Conservation (phyloP, 2,888 invertebrate species). For the Loripinus fragilis region DNA sequence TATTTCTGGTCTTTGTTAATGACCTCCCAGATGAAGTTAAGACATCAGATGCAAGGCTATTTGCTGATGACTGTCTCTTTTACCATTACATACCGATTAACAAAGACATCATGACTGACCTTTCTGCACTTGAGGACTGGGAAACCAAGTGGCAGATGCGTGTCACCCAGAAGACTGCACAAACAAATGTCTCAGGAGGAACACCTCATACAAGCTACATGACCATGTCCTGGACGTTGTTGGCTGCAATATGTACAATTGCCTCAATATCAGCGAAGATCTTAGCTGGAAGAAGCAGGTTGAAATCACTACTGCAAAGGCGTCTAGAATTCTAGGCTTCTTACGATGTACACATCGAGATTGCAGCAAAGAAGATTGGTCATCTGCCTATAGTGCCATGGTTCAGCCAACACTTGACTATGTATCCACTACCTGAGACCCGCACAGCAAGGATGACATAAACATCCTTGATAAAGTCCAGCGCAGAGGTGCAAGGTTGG, state of each 20-base stretch:
- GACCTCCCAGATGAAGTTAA: slow-evolving; percentile 70
- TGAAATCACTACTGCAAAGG: not conserved
- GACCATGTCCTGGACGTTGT: not conserved
- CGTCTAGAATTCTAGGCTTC: not conserved
- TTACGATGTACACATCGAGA: too few relatives aligned
- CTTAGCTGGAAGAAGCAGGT: not conserved
- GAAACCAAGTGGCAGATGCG: slow-evolving; percentile 2
- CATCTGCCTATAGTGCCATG: too few relatives aligned
- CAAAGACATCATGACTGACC: slow-evolving; percentile 24
- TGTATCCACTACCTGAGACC: too few relatives aligned
- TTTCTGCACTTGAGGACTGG: slow-evolving; percentile 22
- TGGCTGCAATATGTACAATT: not conserved
- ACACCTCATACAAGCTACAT: not conserved
- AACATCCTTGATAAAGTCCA: too few relatives aligned
- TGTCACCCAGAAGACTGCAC: slow-evolving; percentile 22
- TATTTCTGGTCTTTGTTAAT: slow-evolving; percentile 33
- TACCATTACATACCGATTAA: slow-evolving; percentile 20
- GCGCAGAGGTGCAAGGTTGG: too few relatives aligned
- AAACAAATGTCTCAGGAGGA: slow-evolving; percentile 3
- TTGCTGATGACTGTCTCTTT: slow-evolving; percentile 33
- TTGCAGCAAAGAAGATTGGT: too few relatives aligned
- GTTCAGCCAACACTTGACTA: too few relatives aligned
- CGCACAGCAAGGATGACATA: too few relatives aligned
- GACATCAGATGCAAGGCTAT: slow-evolving; percentile 26
- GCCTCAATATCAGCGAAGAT: not conserved